Evolutionary conservation across 2,888 invertebrate species (phyloP).

Genomic region (Oligia strigilis): DNA sequence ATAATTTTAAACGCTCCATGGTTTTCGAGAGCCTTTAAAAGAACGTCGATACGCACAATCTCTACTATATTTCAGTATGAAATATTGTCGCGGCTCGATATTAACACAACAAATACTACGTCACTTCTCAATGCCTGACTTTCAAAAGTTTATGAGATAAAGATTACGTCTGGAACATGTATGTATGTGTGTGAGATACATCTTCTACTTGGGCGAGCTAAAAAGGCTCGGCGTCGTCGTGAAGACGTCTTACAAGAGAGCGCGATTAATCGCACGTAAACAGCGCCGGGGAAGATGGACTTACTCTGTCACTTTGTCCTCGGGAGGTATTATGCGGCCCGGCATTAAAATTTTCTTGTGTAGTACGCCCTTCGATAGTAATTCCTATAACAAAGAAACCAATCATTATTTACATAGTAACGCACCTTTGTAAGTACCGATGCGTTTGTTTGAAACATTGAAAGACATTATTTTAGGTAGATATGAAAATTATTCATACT

Average conservation of each 20-base stretch:
- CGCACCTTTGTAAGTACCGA: conserved; percentile 24
- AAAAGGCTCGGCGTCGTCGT: conserved; percentile 65
- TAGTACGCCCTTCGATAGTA: conserved; percentile 78
- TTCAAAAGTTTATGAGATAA: conserved; percentile 63
- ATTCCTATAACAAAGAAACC: conserved; percentile 82
- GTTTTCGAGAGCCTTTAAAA: conserved; percentile 52
- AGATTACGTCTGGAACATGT: conserved; percentile 61
- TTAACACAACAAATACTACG: conserved; percentile 64
- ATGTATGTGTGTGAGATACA: conserved; percentile 65
- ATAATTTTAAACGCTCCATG: conserved; percentile 36
- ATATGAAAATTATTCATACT: conserved; percentile 17
- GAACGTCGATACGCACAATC: conserved; percentile 54
- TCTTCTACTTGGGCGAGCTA: conserved; percentile 75
- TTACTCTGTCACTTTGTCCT: conserved; percentile 82
- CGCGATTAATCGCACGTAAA: conserved; percentile 75
- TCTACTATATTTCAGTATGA: conserved; percentile 54
- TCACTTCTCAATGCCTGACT: conserved; percentile 63
- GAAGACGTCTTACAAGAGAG: conserved; percentile 62
- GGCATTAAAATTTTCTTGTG: conserved; percentile 86
- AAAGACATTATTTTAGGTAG: conserved; percentile 19
- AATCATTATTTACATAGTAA: conserved; percentile 65
- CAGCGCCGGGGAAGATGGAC: conserved; percentile 70
- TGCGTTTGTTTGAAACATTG: conserved; percentile 16
- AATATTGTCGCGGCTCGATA: conserved; percentile 58
- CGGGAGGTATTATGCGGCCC: conserved; percentile 84